These are phyloP conservation scores for Bombyx mori DNA, from an alignment of 1,140 invertebrate species.

Conservation along the genomic window DNA sequence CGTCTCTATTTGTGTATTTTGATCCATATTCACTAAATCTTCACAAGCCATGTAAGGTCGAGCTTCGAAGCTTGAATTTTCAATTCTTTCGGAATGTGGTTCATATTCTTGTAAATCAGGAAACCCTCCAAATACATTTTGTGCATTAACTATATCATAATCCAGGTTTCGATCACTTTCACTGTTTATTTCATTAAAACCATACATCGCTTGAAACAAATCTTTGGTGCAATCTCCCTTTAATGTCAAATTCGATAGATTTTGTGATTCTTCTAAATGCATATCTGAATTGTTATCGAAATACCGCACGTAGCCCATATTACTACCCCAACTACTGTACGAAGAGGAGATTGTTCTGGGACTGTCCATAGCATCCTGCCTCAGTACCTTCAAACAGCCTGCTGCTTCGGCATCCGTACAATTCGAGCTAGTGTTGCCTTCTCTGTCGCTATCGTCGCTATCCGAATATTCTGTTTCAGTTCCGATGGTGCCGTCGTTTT, in stretches of 20 bases:
- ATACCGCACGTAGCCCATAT: constrained; percentile 77
- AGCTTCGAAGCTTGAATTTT: constrained; percentile 73
- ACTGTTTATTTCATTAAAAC: constrained; percentile 14
- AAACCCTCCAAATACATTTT: constrained; percentile 20
- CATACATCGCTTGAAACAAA: constrained; percentile 34
- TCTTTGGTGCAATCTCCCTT: constrained; percentile 59
- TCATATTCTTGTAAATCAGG: constrained; percentile 23
- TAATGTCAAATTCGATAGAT: constrained; percentile 8
- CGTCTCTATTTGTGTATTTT: constrained; percentile 64
- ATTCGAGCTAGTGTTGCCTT: constrained; percentile 54
- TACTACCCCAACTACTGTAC: constrained; percentile 69
- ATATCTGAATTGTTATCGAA: constrained; percentile 62
- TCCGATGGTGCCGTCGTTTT: constrained; percentile 67
- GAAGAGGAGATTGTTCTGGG: constrained; percentile 54
- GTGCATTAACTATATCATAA: background rate
- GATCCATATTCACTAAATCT: constrained; percentile 75
- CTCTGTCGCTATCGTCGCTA: constrained; percentile 50
- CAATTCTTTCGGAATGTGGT: constrained; percentile 73
- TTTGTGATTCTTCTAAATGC: constrained; percentile 31
- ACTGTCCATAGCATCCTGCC: constrained; percentile 74
- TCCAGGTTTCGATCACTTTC: constrained; percentile 21
- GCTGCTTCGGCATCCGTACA: constrained; percentile 40
- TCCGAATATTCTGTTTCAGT: constrained; percentile 66
- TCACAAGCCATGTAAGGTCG: constrained; percentile 75
- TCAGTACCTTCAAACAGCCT: constrained; percentile 58